Base-by-base conservation (phyloP, 2,888 invertebrate species). In the Leptinotarsa tumamoca region DNA sequence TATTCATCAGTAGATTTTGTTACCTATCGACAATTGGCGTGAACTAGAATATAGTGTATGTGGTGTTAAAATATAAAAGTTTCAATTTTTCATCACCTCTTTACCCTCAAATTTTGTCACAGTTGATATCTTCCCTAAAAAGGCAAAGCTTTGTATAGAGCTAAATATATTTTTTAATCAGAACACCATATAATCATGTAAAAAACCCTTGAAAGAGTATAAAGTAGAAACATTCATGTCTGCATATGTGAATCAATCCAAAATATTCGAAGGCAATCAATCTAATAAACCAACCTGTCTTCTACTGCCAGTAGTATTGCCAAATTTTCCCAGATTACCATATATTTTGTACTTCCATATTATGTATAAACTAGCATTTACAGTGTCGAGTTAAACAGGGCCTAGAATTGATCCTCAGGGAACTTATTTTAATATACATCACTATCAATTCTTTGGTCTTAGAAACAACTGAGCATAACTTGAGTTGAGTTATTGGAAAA, bases 21-120 rank as follows among this genome's bases (percentile, higher is more conserved):
- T 87, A 87, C 87, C 82, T 84, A 84, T 83, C 83, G 83, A 83
- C 63, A 82, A 85, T 87, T 87, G 87, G 87, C 86, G 87, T 87
- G 87, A 87, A 85, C 82, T 86, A 85, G 85, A 82, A 77, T 79
- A 83, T 87, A 87, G 86, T 85, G 84, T 83, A 84, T 85, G 83
- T 84, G 85, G 84, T 85, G 85, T 85, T 84, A 83, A 80, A 83
- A 79, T 82, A 81, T 83, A 82, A 81, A 82, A 82, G 79, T 77
- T 74, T 74, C 74, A 80, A 67, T 72, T 71, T 77, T 66, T 69
- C 75, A 74, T 68, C 70, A 77, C 81, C 80, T 78, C 71, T 77
- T 78, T 80, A 80, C 61, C 77, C 81, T 80, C 80, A 79, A 75
- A 72, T 76, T 72, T 67, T 68, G 72, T 68, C 56, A 69, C 68